Conservation (phyloP, 1,140 invertebrate species). For the Psix sp. region DNA sequence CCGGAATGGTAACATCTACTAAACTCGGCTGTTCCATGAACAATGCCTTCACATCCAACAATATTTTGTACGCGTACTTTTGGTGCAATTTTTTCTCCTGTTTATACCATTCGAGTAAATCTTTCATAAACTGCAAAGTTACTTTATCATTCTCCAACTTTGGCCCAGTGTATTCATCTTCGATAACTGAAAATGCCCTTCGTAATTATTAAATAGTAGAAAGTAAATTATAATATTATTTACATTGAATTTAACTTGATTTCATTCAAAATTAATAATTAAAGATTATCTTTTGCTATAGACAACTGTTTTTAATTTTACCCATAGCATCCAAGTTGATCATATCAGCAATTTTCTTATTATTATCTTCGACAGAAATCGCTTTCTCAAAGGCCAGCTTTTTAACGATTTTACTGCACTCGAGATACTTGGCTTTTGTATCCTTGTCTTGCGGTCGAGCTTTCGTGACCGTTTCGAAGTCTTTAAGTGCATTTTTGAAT, state of each 20-base stretch:
- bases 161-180: slow-evolving; percentile 96
- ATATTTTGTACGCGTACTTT: slow-evolving; percentile 98
- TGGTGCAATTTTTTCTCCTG: slow-evolving; percentile 95
- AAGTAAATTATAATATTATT: too few species aligned
- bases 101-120: slow-evolving; percentile 94
- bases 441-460: slow-evolving; percentile 95
- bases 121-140: slow-evolving; percentile 88
- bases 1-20: slow-evolving; percentile 91
- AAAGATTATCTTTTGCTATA: too few species aligned
- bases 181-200: slow-evolving; percentile 84
- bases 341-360: slow-evolving; percentile 89
- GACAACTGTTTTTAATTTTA: slow-evolving; percentile 72
- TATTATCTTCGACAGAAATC: slow-evolving; percentile 93
- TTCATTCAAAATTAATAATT: too few species aligned
- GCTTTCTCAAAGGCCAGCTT: slow-evolving; percentile 97
- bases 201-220: slow-evolving; percentile 45
- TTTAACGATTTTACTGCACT: slow-evolving; percentile 97
- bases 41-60: slow-evolving; percentile 92
- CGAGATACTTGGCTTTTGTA: slow-evolving; percentile 93
- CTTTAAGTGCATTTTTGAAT: slow-evolving; percentile 96
- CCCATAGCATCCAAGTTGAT: slow-evolving; percentile 94
- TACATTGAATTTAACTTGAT: too few species aligned
- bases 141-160: slow-evolving; percentile 92
- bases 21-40: slow-evolving; percentile 91
- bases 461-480: slow-evolving; percentile 97